Percentiles rank a stretch among this genome's conserved stretches.
Evolutionary conservation across 1,140 invertebrate genomes (phyloP).

Genomic region (Drosophila subobscura): DNA sequence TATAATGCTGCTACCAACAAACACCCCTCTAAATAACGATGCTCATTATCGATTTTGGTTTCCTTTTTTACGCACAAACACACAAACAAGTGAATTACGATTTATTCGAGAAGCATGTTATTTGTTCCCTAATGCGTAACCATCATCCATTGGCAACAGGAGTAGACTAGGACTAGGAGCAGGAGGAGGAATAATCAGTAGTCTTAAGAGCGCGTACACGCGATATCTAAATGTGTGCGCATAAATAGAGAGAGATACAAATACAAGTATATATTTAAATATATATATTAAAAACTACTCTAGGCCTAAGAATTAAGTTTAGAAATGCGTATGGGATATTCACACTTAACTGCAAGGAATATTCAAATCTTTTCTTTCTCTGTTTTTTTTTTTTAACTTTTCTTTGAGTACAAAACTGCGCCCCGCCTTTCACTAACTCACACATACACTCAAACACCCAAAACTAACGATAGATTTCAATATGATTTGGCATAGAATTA

Average conservation of each 20-base stretch:
- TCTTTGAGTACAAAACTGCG: conserved; percentile 36
- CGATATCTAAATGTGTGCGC: conserved; percentile 37
- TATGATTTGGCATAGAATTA: conserved; percentile 9
- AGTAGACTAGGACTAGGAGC: too few species aligned
- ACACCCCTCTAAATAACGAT: conserved; percentile 21
- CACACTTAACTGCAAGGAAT: conserved; percentile 26
- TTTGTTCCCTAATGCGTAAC: conserved; percentile 18
- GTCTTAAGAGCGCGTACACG: conserved; percentile 46
- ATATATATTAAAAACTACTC: conserved; percentile 25
- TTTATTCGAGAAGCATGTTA: conserved; percentile 31
- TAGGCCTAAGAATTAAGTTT: conserved; percentile 49
- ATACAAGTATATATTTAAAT: conserved; percentile 27
- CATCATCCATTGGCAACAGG: conserved; percentile 26
- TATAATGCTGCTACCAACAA: conserved; percentile 25
- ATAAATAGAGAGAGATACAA: conserved; percentile 19
- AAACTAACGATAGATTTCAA: conserved; percentile 8
- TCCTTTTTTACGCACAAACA: conserved; percentile 31
- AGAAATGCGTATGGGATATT: conserved; percentile 44
- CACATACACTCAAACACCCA: conserved; percentile 1
- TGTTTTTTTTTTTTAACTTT: conserved; percentile 18
- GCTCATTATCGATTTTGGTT: conserved; percentile 50
- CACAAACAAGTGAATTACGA: conserved; percentile 18
- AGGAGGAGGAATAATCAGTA: conserved; percentile 43
- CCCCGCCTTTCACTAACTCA: conserved; percentile 35
- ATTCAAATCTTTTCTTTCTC: conserved; percentile 13